Evolutionary conservation across 2,797 vertebrate genomes (phyloP), one percentile per base, ranked within the genome.

Genomic region (Anguilla pacifica): DNA sequence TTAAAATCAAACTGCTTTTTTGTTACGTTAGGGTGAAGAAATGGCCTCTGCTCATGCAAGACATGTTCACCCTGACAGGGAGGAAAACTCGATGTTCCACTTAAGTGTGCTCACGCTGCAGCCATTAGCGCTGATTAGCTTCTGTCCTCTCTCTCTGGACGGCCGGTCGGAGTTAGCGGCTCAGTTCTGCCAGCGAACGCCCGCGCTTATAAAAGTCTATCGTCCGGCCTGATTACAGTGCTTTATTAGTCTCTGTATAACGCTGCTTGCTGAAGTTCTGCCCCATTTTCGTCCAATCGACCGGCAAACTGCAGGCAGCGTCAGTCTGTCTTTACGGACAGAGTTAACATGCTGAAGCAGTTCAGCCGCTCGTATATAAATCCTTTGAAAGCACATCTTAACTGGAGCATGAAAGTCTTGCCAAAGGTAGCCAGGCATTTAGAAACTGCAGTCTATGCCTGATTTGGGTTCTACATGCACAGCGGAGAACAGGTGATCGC

Each of bases 141-240:
- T 90, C 74, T 87, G 85, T 53, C 1, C 35, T 1, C 35, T 35
- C 35, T 35, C 35, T 84, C 51, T 35, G 61, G 70, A 25, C 35
- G 57, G 31, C 55, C 15, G 77, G 55, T 7, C 11, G 39, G 81
- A 46, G 72, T 57, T 86, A 61, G 70, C 53, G 9, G 77, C 87
- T 43, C 49, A 87, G 89, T 89, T 83, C 91, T 92, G 86, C 92
- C 86, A 87, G 90, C 86, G 92, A 93, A 93, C 85, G 3, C 43
- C 86, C 84, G 86, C 19, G 43, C 82, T 93, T 92, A 91, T 35
- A 85, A 72, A 57, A 89, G 81, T 84, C 57, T 35, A n/a, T 10
- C 67, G 39, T 79, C 35, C 55, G 67, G 86, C 86, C 72, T 0
- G 25, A 46, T 88, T 72, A 90, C 72, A 86, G 61, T 22, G 82